phyloP scores from a whole-genome alignment of 2,888 invertebrate species.

The Eristalis arbustorum region DNA sequence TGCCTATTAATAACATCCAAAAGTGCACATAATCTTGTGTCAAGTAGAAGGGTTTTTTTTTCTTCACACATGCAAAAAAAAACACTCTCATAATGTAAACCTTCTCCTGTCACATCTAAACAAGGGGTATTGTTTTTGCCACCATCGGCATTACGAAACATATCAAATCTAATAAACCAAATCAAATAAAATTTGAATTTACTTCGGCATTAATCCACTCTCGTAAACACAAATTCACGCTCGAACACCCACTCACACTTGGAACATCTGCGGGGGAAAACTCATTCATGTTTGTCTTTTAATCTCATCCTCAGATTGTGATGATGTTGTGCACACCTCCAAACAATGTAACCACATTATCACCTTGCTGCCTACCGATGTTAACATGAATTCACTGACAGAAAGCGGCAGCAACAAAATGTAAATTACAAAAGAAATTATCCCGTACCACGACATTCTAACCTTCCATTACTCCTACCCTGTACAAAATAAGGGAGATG shows the following conservation, averaged over 20 bases:
- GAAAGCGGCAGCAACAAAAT: slow-evolving; percentile 42
- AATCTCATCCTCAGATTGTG: slow-evolving; percentile 40
- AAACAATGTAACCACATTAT: slow-evolving; percentile 50
- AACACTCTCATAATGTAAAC: no score
- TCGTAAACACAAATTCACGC: background rate
- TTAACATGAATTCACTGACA: slow-evolving; percentile 65
- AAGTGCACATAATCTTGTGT: no score
- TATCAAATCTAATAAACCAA: slow-evolving; percentile 35
- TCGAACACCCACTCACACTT: background rate
- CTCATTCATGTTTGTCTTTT: slow-evolving; percentile 18
- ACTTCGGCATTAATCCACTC: slow-evolving; percentile 19
- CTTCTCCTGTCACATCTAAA: background rate
- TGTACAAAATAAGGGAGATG: slow-evolving; percentile 18
- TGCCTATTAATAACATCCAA: no score
- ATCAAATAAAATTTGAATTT: slow-evolving; percentile 53
- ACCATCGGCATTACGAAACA: background rate
- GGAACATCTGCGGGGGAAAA: background rate
- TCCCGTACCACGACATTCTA: slow-evolving; percentile 61
- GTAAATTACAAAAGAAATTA: slow-evolving; percentile 69
- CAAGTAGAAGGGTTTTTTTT: no score
- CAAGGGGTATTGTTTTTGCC: background rate
- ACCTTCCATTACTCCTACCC: slow-evolving; percentile 8
- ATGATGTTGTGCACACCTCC: slow-evolving; percentile 44
- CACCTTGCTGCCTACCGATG: slow-evolving; percentile 61
- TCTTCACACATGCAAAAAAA: no score